phyloP scores from a whole-genome alignment of 2,113 vertebrate species.

The Gallinago undulata region DNA sequence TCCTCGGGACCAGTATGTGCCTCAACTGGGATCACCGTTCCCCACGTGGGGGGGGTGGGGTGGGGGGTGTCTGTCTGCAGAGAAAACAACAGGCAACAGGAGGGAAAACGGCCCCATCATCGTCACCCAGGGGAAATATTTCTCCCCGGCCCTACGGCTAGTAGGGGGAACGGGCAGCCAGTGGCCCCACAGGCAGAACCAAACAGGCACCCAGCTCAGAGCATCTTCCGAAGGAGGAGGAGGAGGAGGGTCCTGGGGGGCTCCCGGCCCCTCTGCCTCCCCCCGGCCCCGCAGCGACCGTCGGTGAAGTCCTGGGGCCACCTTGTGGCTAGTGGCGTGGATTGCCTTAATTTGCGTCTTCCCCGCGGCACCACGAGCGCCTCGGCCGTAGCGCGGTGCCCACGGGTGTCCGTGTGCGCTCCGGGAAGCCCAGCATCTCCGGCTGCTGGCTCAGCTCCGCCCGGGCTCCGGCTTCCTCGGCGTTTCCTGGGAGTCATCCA shows the following conservation, averaged over 20 bases:
- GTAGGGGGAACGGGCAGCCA: no score
- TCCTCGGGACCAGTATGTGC: no score
- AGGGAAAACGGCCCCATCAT: rapidly evolving
- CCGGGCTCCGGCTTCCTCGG: neutral
- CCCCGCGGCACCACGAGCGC: neutral
- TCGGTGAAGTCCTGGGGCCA: constrained; percentile 27
- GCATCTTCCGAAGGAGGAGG: no score
- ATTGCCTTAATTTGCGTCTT: neutral
- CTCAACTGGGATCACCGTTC: neutral
- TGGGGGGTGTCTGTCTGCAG: neutral
- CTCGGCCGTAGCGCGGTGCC: rapidly evolving
- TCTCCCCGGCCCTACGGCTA: neutral
- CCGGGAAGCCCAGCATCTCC: neutral
- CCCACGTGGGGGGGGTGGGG: neutral
- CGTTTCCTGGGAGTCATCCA: constrained; percentile 5
- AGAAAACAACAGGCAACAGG: rapidly evolving
- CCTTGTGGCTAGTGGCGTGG: constrained; percentile 19
- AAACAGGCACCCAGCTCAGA: no score
- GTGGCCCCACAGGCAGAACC: neutral
- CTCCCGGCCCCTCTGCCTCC: neutral
- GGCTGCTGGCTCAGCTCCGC: neutral
- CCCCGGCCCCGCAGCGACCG: neutral
- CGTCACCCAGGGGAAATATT: neutral
- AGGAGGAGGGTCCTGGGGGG: no score
- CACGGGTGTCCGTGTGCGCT: neutral